These are phyloP conservation scores for Sakesphorus luctuosus DNA, from an alignment of 2,113 vertebrate genomes.

Conservation along the genomic window DNA sequence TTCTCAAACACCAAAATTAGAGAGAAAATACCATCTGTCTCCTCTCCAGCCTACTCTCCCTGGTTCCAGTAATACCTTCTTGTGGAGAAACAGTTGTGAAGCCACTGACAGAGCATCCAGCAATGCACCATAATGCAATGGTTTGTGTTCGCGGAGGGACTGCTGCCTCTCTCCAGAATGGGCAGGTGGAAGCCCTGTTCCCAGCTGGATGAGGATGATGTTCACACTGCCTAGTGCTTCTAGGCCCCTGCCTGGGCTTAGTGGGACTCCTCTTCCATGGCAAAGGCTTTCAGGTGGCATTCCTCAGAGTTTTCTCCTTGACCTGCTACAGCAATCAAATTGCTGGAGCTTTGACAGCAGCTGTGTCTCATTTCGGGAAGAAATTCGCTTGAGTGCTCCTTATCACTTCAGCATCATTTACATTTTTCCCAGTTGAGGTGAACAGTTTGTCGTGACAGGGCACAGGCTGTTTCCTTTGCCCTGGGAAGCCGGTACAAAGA, in stretches of 20 bases:
- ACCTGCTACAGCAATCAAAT: background rate
- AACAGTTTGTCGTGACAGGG: conserved; percentile 7
- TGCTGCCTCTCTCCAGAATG: background rate
- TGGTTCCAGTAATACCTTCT: background rate
- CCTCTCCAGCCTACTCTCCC: conserved; percentile 5
- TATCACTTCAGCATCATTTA: conserved; percentile 38
- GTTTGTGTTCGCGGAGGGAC: background rate
- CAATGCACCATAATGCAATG: background rate
- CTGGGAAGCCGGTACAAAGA: background rate
- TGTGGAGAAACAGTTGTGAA: background rate
- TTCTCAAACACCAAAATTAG: conserved; percentile 54
- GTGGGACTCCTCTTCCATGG: background rate
- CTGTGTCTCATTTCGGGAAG: conserved; percentile 37
- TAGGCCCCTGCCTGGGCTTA: background rate
- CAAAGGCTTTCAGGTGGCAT: background rate
- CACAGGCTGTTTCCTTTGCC: background rate
- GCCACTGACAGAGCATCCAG: background rate
- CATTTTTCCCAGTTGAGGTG: background rate
- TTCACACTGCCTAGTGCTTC: background rate
- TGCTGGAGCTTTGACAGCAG: conserved; percentile 24
- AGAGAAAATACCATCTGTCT: conserved; percentile 63
- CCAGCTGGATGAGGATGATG: background rate
- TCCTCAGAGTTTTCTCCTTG: background rate
- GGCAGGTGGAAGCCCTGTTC: background rate
- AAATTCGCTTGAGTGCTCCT: conserved; percentile 35